Conservation (phyloP, 1,140 invertebrate genomes). For the Lepidurus packardi region DNA sequence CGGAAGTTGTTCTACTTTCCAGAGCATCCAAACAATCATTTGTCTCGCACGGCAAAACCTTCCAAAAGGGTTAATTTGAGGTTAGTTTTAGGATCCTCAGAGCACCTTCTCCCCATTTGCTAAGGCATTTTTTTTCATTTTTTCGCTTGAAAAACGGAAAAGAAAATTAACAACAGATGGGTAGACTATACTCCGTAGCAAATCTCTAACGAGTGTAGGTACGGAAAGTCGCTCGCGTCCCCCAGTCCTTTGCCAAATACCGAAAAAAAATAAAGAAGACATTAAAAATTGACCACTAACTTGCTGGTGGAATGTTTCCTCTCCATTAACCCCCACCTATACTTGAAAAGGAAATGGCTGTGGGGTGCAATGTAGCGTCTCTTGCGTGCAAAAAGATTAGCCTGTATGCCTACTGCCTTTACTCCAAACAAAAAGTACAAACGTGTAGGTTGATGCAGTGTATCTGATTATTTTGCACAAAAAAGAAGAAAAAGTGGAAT, state of each 20-base stretch:
- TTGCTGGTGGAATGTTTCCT: slow-evolving; percentile 5
- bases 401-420: background rate
- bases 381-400: background rate
- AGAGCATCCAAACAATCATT: slow-evolving; percentile 22
- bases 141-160: background rate
- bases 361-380: background rate
- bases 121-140: background rate
- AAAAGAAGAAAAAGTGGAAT: no score
- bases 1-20: background rate
- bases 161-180: slow-evolving; percentile 15
- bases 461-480: no score
- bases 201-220: background rate
- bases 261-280: background rate
- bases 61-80: slow-evolving; percentile 15
- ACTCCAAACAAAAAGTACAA: no score
- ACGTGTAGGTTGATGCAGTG: no score
- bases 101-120: slow-evolving; percentile 6
- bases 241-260: background rate
- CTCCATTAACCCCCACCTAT: slow-evolving; percentile 3
- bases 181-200: slow-evolving; percentile 6
- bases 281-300: slow-evolving; percentile 6
- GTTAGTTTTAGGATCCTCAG: background rate
- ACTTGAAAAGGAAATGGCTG: slow-evolving; percentile 1
- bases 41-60: background rate
- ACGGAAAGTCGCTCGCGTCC: background rate